These are phyloP conservation scores for Pelobates fuscus DNA, from an alignment of 2,113 vertebrate species.

Conservation along the genomic window DNA sequence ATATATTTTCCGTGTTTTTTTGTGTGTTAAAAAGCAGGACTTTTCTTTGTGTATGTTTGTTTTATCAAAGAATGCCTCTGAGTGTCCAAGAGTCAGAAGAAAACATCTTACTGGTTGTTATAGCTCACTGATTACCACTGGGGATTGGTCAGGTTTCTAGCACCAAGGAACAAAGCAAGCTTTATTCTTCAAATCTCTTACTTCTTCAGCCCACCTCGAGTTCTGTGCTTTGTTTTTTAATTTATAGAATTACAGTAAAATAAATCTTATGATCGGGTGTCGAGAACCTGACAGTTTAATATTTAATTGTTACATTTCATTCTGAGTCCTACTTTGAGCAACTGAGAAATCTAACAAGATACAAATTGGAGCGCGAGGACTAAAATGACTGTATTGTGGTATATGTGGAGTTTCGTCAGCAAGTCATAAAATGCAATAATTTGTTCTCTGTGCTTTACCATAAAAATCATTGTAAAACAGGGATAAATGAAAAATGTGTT, in stretches of 20 bases:
- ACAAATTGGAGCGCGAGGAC: neutral
- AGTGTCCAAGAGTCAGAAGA: neutral
- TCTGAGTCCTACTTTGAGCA: neutral
- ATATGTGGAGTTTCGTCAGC: constrained; percentile 9
- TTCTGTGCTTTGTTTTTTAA: constrained; percentile 18
- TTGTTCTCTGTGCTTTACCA: constrained; percentile 9
- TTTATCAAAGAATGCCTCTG: constrained; percentile 27
- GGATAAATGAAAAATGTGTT: too few relatives aligned
- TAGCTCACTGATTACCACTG: constrained; percentile 43
- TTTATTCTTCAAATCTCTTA: constrained; percentile 31
- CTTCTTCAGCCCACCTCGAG: constrained; percentile 33
- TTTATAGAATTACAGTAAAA: constrained; percentile 1
- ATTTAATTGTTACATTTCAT: constrained; percentile 5
- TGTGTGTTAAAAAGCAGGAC: neutral
- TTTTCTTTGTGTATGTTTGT: constrained; percentile 12
- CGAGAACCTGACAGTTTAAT: constrained; percentile 9
- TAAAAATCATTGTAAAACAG: constrained; percentile 11
- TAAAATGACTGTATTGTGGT: constrained; percentile 9
- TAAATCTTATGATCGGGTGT: neutral
- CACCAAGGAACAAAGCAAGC: constrained; percentile 28
- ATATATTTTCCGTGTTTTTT: neutral
- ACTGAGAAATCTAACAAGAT: neutral
- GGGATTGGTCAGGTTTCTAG: constrained; percentile 25
- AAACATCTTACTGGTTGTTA: constrained; percentile 51
- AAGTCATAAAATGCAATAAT: constrained; percentile 13